Evolutionary conservation across 2,888 invertebrate species (phyloP).

Genomic region (Rhamnusium bicolor): DNA sequence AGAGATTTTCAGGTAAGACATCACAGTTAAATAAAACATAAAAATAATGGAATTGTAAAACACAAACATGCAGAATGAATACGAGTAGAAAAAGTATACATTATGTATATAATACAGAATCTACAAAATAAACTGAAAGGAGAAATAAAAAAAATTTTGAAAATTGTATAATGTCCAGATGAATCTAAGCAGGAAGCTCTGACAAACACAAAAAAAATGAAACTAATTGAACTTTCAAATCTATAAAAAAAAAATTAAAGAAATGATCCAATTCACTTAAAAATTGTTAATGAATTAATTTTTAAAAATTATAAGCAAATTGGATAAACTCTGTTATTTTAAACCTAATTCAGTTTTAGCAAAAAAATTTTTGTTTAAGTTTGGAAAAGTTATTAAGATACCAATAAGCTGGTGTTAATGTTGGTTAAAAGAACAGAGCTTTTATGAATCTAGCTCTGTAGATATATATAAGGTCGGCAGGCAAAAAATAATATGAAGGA

Average conservation of each 20-base stretch:
- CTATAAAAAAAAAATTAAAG: conserved; percentile 44
- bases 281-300: conserved; percentile 26
- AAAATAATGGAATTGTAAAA: conserved; percentile 42
- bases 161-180: conserved; percentile 49
- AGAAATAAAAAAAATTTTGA: conserved; percentile 47
- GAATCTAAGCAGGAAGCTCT: conserved; percentile 68
- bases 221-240: conserved; percentile 34
- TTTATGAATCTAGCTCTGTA: conserved; percentile 48
- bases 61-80: conserved; percentile 53
- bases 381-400: conserved; percentile 2
- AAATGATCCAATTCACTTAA: conserved; percentile 47
- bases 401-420: conserved; percentile 17
- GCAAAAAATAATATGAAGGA: conserved; percentile 37
- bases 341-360: conserved; percentile 34
- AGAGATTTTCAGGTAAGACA: conserved; percentile 14
- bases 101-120: conserved; percentile 48
- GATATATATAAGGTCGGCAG: conserved; percentile 42
- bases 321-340: conserved; percentile 63
- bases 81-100: conserved; percentile 50
- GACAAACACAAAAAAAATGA: conserved; percentile 49
- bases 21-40: conserved; percentile 27
- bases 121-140: conserved; percentile 52
- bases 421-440: conserved; percentile 64
- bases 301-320: conserved; percentile 49
- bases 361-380: neutral